Evolutionary conservation across 2,797 vertebrate species (phyloP).

Genomic region (Hoplostethus atlanticus): DNA sequence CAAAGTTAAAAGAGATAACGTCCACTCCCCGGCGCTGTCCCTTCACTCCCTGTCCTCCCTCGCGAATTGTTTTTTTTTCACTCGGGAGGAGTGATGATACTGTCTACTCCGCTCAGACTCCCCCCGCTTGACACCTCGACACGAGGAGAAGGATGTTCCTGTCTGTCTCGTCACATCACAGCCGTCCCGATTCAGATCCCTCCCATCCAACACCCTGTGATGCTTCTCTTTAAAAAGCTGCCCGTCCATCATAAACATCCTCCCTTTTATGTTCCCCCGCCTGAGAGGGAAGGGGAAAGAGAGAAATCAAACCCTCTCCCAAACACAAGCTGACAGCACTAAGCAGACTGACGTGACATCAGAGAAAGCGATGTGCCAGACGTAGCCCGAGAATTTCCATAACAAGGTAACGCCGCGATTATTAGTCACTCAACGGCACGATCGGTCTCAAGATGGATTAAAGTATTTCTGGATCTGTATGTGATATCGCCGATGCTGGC

Average conservation of each 20-base stretch:
- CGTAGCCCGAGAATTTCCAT: conserved; percentile 72
- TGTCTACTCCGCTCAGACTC: conserved; percentile 79
- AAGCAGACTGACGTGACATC: conserved; percentile 79
- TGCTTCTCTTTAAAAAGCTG: conserved; percentile 82
- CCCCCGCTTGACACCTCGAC: conserved; percentile 79
- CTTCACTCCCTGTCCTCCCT: conserved; percentile 63
- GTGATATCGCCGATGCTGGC: conserved; percentile 4
- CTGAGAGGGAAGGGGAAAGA: conserved; percentile 73
- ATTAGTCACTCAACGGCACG: conserved; percentile 71
- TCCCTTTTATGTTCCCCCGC: conserved; percentile 81
- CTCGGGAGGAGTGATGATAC: conserved; percentile 78
- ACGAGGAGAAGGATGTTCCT: conserved; percentile 83
- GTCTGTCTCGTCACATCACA: conserved; percentile 85
- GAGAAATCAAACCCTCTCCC: conserved; percentile 77
- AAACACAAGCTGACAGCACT: conserved; percentile 77
- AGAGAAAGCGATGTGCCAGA: conserved; percentile 74
- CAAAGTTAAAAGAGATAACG: conserved; percentile 39
- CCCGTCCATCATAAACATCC: conserved; percentile 83
- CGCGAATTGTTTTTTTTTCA: conserved; percentile 56
- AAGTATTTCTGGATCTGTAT: conserved; percentile 46
- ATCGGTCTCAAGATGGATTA: conserved; percentile 48
- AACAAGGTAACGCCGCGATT: conserved; percentile 77
- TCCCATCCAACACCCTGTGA: conserved; percentile 81
- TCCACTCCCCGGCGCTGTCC: conserved; percentile 63
- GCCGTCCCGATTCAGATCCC: conserved; percentile 77